Evolutionary conservation across 1,140 invertebrate genomes (phyloP), one percentile per base, ranked within the genome.

Genomic region (Asbolus verrucosus): DNA sequence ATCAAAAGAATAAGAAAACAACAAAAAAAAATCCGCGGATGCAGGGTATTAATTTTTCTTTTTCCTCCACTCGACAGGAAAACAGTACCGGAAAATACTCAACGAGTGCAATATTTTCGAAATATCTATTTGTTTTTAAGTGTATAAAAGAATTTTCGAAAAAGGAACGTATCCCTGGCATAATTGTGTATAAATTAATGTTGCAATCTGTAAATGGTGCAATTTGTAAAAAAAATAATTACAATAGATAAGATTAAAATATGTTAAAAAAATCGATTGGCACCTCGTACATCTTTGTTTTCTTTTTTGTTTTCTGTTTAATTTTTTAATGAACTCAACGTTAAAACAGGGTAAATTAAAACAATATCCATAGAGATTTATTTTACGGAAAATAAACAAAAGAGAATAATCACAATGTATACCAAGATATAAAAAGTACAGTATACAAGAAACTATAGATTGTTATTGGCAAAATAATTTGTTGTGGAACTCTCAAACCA

Each of bases 101-200:
- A n/a, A n/a, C n/a, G 54, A 65, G 69, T 70, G 69, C 69, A 70
- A 70, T 70, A 70, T 65, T 41, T 65, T 39, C 50, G 63, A 54
- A 43, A 62, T n/a, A n/a, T 70, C 65, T n/a, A 16, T 46, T 65
- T 11, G 30, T 65, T 46, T 65, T 31, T 30, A 31, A 41, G 19
- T 54, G 46, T 54, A 27, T 54, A 54, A 27, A 54, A 73, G 70
- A 73, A 76, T 75, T 74, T 71, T 69, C 65, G 46, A 70, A 75
- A 78, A 75, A 78, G 78, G 78, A 80, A 80, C 78, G 69, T 74
- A 78, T 73, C 78, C 77, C 76, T 80, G 78, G 78, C 78, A 80
- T 78, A 76, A 78, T 71, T 73, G 70, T 79, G 76, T 78, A 79
- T 71, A 78, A 77, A 78, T 70, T 63, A 75, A 79, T 77, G 75